Conservation (phyloP, 2,888 invertebrate species). For the Nycteola revayana region DNA sequence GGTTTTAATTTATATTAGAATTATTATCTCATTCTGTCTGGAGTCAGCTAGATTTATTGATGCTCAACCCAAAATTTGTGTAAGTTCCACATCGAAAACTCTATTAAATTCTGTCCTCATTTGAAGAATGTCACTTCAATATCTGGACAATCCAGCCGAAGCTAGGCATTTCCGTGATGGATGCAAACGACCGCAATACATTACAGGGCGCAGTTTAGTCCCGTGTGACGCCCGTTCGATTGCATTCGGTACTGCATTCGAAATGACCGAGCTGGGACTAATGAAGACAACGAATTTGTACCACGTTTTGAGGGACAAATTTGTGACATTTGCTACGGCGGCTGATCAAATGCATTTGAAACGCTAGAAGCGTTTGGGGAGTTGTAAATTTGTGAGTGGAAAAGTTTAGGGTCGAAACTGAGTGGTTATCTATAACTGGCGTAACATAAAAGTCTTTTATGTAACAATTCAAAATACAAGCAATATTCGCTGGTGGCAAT, state of each 20-base stretch:
- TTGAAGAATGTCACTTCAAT: slow-evolving; percentile 12
- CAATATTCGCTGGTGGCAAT: no score
- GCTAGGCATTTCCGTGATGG: slow-evolving; percentile 46
- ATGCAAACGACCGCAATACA: slow-evolving; percentile 52
- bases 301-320: slow-evolving; percentile 26
- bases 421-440: no score
- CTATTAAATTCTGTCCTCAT: background rate
- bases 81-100: background rate
- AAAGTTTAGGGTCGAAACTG: slow-evolving; percentile 1
- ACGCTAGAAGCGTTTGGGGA: background rate
- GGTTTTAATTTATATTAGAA: no score
- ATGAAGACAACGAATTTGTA: slow-evolving; percentile 41
- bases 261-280: slow-evolving; percentile 48
- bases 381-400: no score
- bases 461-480: no score
- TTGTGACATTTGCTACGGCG: slow-evolving; percentile 20
- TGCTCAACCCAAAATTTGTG: no score
- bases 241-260: slow-evolving; percentile 57
- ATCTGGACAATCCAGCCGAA: slow-evolving; percentile 15
- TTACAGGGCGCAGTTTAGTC: slow-evolving; percentile 48
- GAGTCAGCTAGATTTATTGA: no score
- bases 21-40: no score
- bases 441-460: no score
- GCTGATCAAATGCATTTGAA: background rate
- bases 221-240: slow-evolving; percentile 42